Evolutionary conservation across 37 sponge, comb jelly and placozoan genomes (phyloP), one percentile per base, ranked within the genome.

Genomic region (Aphrocallistes beatrix): DNA sequence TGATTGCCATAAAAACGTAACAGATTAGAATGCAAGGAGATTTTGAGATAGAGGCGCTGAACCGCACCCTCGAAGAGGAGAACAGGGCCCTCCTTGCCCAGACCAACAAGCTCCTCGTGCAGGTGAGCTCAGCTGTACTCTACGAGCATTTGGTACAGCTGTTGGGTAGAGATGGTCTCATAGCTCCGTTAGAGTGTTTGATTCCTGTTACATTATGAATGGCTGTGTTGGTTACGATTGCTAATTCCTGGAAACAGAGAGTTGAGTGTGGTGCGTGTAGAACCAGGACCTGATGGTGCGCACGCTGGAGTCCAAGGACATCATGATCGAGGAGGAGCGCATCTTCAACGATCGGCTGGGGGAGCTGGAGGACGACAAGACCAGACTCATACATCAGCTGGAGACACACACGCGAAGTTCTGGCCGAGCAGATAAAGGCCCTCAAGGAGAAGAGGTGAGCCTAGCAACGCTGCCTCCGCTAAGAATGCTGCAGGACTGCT

Each of bases 41-140:
- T n/a, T n/a, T n/a, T n/a, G n/a, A n/a, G n/a, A n/a, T 89, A 81
- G 96, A 95, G 30, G 92, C 91, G 75, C 84, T 95, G 51, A 90
- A 85, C 50, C 81, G 84, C 8, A 95, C 93, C 17, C 87, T 95
- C 30, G 96, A 95, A 39, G 93, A 95, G 82, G 93, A 95, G 86
- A 95, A 95, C 82, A 95, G 39, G 75, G 84, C 88, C 0, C 89
- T 95, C 8, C 83, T 93, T 13, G 82, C 85, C 1, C 93, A 93
- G 83, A 69, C 91, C 51, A 93, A 91, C 89, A 88, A 51, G 1
- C 83, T 91, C 37, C 75, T 90, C 17, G 51, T 60, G 51, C 87
- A 90, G 85, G 89, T 88, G 69, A 38, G n/a, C n/a, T n/a, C n/a
- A n/a, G n/a, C n/a, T n/a, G n/a, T n/a, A n/a, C n/a, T n/a, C n/a